Percentiles rank a stretch among this genome's conserved stretches.
Evolutionary conservation across 2,797 vertebrate genomes (phyloP).

Genomic region (Hemitrygon akajei): DNA sequence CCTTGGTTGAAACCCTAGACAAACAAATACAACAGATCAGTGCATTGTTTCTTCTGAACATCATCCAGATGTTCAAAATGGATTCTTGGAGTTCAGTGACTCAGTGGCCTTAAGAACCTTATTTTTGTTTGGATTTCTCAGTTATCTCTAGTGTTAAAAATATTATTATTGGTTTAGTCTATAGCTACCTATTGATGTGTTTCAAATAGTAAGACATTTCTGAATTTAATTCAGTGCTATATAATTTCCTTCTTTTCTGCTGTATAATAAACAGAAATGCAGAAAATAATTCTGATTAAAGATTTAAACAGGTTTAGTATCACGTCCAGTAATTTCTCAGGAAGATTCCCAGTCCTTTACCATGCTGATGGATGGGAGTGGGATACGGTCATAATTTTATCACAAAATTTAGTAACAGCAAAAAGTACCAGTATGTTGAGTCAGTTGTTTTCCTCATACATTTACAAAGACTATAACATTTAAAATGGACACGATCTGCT

Average conservation of each 20-base stretch:
- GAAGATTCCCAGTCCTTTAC: background rate
- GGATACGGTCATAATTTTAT: background rate
- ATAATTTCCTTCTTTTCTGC: background rate
- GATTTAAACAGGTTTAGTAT: background rate
- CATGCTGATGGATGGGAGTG: background rate
- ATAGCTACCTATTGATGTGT: background rate
- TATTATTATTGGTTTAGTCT: too few relatives aligned
- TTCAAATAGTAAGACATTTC: background rate
- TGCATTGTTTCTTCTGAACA: background rate
- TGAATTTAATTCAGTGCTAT: background rate
- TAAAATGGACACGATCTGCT: background rate
- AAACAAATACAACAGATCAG: background rate
- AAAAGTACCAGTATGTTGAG: background rate
- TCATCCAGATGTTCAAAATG: background rate
- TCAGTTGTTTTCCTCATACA: background rate
- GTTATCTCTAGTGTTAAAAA: background rate
- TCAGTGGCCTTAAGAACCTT: background rate
- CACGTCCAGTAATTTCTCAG: background rate
- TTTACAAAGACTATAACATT: background rate
- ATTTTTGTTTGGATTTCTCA: background rate
- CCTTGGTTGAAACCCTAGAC: background rate
- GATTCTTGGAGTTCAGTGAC: background rate
- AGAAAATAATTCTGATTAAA: background rate
- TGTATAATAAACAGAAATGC: background rate
- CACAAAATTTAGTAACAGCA: background rate